Evolutionary conservation across 2,888 invertebrate species (phyloP).

Genomic region (Erannis defoliaria): DNA sequence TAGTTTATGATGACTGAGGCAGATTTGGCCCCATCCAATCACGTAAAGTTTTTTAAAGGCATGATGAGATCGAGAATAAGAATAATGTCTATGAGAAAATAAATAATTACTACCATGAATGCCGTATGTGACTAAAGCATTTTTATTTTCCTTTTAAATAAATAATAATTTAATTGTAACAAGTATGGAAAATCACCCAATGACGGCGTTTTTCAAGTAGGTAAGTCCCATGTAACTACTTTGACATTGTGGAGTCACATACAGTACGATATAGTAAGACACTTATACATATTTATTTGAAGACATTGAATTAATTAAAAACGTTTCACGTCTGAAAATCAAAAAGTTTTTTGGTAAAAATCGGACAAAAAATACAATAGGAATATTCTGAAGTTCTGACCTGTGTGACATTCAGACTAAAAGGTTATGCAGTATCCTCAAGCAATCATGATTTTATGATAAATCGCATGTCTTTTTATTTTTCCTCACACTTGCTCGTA

Average conservation of each 20-base stretch:
- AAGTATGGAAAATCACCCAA: neutral
- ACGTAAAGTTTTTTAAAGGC: neutral
- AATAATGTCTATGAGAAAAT: neutral
- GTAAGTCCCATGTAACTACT: conserved; percentile 2
- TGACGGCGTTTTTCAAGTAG: neutral
- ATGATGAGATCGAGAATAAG: neutral
- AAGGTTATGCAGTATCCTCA: neutral
- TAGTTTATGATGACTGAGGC: neutral
- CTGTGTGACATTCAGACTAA: neutral
- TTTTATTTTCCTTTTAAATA: neutral
- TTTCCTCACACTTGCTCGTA: too few relatives aligned
- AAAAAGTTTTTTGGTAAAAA: neutral
- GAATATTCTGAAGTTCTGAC: neutral
- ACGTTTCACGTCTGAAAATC: neutral
- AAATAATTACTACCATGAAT: neutral
- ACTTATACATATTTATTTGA: conserved; percentile 6
- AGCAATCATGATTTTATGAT: neutral
- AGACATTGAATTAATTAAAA: conserved; percentile 25
- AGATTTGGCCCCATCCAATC: neutral
- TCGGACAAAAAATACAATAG: neutral
- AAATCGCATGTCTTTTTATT: neutral
- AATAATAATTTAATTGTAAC: neutral
- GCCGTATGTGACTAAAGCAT: conserved; percentile 10
- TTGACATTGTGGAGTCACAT: conserved; percentile 21
- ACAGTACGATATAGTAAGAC: conserved; percentile 1